Evolutionary conservation across 2,797 vertebrate genomes (phyloP).

Genomic region (Acipenser ruthenus): DNA sequence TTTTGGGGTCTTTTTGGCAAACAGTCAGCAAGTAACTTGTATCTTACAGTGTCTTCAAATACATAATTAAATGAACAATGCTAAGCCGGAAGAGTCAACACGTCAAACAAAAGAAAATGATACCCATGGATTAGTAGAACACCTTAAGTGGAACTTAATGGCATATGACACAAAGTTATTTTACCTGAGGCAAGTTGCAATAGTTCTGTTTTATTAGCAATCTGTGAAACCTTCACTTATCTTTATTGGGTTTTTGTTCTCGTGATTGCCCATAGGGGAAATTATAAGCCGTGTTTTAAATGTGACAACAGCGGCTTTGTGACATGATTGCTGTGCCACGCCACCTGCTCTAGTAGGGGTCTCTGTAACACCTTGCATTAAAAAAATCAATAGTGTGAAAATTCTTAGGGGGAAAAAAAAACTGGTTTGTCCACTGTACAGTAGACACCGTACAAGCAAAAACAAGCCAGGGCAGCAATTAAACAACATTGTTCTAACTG

Average conservation of each 20-base stretch:
- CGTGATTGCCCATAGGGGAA: not conserved
- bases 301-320: not conserved
- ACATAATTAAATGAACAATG: not conserved
- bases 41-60: not conserved
- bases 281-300: not conserved
- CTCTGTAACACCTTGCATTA: not conserved
- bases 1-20: not conserved
- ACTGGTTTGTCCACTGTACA: not conserved
- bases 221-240: not conserved
- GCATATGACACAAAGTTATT: not conserved
- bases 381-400: not conserved
- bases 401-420: not conserved
- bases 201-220: not conserved
- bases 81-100: no score
- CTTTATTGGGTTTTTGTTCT: not conserved
- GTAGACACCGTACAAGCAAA: not conserved
- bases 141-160: not conserved
- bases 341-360: no score
- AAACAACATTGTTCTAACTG: slow-evolving; percentile 1
- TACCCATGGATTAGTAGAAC: not conserved
- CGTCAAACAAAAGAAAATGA: not conserved
- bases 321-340: no score
- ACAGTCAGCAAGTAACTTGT: not conserved
- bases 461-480: not conserved
- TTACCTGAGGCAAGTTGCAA: not conserved